Percentiles rank a stretch among this genome's conserved stretches.
Evolutionary conservation across 2,888 invertebrate species (phyloP).

Genomic region (Formica aserva): DNA sequence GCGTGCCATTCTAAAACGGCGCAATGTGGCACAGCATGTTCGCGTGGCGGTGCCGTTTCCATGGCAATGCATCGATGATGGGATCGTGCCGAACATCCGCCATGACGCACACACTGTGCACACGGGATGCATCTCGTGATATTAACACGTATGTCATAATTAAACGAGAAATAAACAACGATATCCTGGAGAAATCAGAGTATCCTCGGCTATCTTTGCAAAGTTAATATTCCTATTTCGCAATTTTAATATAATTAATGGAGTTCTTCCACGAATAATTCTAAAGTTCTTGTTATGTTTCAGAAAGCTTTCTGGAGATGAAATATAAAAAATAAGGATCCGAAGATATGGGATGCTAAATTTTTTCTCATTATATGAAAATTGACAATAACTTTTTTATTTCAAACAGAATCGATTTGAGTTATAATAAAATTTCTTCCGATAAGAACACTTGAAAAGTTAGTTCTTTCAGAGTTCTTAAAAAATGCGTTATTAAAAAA

Average conservation of each 20-base stretch:
- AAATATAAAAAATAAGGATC: background rate
- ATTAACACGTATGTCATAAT: conserved; percentile 1
- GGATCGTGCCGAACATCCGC: conserved; percentile 58
- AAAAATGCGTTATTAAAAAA: background rate
- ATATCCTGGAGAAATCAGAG: background rate
- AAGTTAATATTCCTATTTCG: background rate
- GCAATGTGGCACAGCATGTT: conserved; percentile 47
- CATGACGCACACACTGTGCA: conserved; percentile 38
- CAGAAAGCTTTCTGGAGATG: background rate
- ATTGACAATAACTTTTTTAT: background rate
- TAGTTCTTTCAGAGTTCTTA: background rate
- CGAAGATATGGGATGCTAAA: background rate
- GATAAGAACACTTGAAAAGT: background rate
- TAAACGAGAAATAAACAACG: background rate
- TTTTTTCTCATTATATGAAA: background rate
- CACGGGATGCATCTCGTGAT: conserved; percentile 31
- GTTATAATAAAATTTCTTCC: background rate
- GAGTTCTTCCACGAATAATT: background rate
- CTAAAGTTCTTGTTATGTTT: background rate
- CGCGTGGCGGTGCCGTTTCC: conserved; percentile 70
- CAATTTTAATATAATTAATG: background rate
- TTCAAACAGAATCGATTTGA: background rate
- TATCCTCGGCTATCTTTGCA: background rate
- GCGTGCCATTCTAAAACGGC: conserved; percentile 46
- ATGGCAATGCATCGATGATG: conserved; percentile 73